Base-by-base conservation (phyloP, 2,797 vertebrate genomes). In the Geotrypetes seraphini region DNA sequence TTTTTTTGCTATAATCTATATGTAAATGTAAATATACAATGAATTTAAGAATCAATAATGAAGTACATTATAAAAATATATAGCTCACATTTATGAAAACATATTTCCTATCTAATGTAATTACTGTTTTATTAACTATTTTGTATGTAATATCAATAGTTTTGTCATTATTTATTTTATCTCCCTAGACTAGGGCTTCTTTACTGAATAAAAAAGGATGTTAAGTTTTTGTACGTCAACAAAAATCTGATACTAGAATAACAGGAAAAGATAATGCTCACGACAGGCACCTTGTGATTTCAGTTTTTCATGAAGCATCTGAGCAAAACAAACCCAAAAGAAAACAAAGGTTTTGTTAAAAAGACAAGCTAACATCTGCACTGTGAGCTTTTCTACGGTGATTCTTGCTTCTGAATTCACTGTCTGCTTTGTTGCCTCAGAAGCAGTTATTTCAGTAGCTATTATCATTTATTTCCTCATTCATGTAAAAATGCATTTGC, bases 111-210 rank as follows among this genome's bases (percentile, higher is more conserved):
- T 74, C 72, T 59, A 61, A 75, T 50, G 62, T 56, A 56, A 63
- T 78, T 72, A 66, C 59, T 66, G 60, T 69, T 74, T 77, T 81
- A 66, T 69, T 79, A 77, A 62, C 60, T 77, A 57, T 84, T 84
- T 83, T 81, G 55, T 76, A 74, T 78, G 69, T 79, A 60, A 43
- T 57, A 61, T 60, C 50, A n/a, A 36, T 15, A 36, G 0, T 38
- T 20, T 34, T 33, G 33, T 27, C 57, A 50, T 57, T 46, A 31
- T 53, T 60, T 58, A 50, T 61, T 61, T 49, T 40, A 31, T 41
- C 52, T 60, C 44, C 58, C 55, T 53, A 43, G 48, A 40, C 69
- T 47, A 62, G 64, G 51, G 45, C 60, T 58, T 72, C 60, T 73
- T 50, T 81, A 59, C 36, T 66, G 63, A 64, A n/a, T n/a, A 71